A percentile compares a stretch with the other conserved stretches of the same genome.
phyloP scores from a whole-genome alignment of 2,113 vertebrate genomes.

The Cinclus cinclus region DNA sequence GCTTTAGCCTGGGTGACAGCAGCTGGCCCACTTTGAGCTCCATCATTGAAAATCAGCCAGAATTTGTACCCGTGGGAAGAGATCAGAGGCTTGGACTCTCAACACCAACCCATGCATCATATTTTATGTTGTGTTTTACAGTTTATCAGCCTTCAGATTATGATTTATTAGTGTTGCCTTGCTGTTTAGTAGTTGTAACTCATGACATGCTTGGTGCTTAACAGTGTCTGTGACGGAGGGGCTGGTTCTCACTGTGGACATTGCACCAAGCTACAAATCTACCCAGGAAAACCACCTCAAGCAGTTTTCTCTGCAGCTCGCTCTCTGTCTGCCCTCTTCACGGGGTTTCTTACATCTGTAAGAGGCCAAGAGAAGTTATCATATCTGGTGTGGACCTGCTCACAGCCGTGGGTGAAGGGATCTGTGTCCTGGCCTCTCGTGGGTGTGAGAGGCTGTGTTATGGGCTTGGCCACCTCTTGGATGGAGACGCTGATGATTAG shows the following conservation, averaged over 20 bases:
- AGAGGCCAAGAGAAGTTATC: background rate
- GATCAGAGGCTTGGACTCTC: conserved; percentile 27
- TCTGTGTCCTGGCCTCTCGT: background rate
- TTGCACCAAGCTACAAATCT: background rate
- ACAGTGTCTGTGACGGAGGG: background rate
- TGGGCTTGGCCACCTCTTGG: background rate
- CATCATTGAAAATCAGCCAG: conserved; percentile 21
- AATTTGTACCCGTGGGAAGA: conserved; percentile 12
- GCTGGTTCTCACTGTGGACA: accelerated
- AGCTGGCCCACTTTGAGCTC: conserved; percentile 5
- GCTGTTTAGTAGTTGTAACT: conserved; percentile 9
- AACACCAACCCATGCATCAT: conserved; percentile 7
- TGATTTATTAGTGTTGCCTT: conserved; percentile 47
- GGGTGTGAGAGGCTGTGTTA: background rate
- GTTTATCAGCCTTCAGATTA: conserved; percentile 37
- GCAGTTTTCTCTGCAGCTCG: background rate
- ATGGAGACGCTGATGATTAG: background rate
- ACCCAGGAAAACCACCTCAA: background rate
- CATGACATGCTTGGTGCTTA: background rate
- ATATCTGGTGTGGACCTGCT: background rate
- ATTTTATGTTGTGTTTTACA: conserved; percentile 55
- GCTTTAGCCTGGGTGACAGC: conserved; percentile 8
- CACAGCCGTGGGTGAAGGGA: background rate
- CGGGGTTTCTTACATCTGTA: accelerated
- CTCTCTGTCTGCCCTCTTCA: background rate